Evolutionary conservation across 35 echinoderm and acorn worm genomes (phyloP).

Genomic region (Anneissia japonica): DNA sequence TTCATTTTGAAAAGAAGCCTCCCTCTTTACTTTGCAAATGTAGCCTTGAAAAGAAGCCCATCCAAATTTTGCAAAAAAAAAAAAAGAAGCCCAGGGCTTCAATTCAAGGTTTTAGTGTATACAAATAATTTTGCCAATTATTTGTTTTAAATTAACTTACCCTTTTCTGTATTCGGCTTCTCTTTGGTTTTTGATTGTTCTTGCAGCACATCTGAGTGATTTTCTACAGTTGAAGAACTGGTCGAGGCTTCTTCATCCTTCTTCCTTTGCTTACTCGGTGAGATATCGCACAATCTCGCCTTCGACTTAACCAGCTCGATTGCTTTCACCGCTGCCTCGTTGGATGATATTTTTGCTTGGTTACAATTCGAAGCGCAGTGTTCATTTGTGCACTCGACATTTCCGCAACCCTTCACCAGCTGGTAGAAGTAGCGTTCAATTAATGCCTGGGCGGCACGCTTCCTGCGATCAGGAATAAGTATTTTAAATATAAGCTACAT

Average conservation of each 20-base stretch:
- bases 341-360: slow-evolving; percentile 25
- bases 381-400: slow-evolving; percentile 64
- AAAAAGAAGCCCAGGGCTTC: too few species aligned
- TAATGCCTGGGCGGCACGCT: slow-evolving; percentile 67
- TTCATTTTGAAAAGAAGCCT: too few species aligned
- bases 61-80: too few species aligned
- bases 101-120: neutral
- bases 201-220: neutral
- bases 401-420: slow-evolving; percentile 81
- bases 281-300: slow-evolving; percentile 65
- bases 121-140: neutral
- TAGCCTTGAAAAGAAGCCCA: too few species aligned
- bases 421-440: slow-evolving; percentile 98
- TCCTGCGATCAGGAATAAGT: slow-evolving; percentile 68
- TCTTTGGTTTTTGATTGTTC: neutral
- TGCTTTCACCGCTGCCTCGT: slow-evolving; percentile 89
- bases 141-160: neutral
- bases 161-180: neutral
- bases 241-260: slow-evolving; percentile 1
- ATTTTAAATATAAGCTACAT: too few species aligned
- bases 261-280: slow-evolving; percentile 48
- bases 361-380: slow-evolving; percentile 81
- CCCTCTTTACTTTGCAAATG: too few species aligned
- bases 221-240: neutral
- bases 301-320: slow-evolving; percentile 79